Evolutionary conservation across 2,113 vertebrate genomes (phyloP).

Genomic region (Nycticebus coucang): DNA sequence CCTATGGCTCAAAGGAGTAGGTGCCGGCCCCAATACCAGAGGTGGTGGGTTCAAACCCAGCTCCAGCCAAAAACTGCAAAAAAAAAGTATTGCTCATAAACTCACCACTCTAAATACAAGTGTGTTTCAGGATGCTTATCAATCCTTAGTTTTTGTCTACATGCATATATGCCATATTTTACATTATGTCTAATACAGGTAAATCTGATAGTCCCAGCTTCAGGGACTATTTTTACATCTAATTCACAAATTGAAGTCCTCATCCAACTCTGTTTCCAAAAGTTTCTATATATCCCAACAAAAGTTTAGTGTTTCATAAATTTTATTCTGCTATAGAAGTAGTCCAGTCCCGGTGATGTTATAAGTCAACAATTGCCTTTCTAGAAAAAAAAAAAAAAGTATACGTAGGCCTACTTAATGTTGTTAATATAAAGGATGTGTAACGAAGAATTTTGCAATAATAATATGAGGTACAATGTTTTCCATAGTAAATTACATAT

Average conservation of each 20-base stretch:
- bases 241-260: neutral
- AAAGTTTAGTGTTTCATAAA: neutral
- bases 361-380: neutral
- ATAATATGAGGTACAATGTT: neutral
- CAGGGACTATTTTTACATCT: neutral
- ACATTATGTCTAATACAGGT: neutral
- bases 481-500: neutral
- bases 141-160: neutral
- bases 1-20: no score
- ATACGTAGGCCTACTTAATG: neutral
- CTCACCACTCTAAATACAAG: neutral
- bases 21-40: no score
- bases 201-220: neutral
- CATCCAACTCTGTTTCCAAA: neutral
- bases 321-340: neutral
- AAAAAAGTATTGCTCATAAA: neutral
- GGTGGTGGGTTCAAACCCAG: no score
- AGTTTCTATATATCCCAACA: neutral
- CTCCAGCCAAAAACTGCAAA: no score
- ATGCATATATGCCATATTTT: neutral
- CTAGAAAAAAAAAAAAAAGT: neutral
- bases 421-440: neutral
- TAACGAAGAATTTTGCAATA: neutral
- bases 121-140: neutral
- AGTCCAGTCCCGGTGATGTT: neutral